These are phyloP conservation scores for Myotis vivesi DNA, from an alignment of 2,797 vertebrate species.

Conservation along the genomic window DNA sequence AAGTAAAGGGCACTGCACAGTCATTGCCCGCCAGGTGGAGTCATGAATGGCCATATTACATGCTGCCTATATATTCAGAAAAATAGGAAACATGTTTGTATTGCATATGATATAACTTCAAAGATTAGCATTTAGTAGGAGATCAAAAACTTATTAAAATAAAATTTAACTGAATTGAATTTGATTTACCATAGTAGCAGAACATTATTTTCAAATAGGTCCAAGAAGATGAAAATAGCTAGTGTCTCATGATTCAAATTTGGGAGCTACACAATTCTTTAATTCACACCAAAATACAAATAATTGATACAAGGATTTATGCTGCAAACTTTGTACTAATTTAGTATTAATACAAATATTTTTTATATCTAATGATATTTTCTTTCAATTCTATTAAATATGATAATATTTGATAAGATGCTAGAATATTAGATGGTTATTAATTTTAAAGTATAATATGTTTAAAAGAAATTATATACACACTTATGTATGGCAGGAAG, in stretches of 20 bases:
- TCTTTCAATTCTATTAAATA: not conserved
- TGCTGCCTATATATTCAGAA: not conserved
- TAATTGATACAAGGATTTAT: not conserved
- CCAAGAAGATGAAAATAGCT: not conserved
- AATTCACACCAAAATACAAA: not conserved
- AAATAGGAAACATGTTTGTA: not conserved
- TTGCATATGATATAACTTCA: not conserved
- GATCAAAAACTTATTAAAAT: not conserved
- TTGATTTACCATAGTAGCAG: not conserved
- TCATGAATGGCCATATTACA: not conserved
- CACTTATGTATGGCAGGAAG: not conserved
- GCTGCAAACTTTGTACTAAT: not conserved
- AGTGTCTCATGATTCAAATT: not conserved
- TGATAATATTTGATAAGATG: not conserved
- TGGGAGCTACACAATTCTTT: not conserved
- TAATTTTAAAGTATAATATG: not conserved
- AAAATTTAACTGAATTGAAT: not conserved
- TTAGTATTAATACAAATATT: not conserved
- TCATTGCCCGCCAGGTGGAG: not conserved
- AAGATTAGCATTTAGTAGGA: not conserved
- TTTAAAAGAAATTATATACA: not conserved
- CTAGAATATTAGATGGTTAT: not conserved
- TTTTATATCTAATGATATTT: not conserved
- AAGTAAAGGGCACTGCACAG: not conserved
- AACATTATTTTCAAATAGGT: not conserved